Percentiles rank a stretch among this genome's conserved stretches.
Evolutionary conservation across 1,140 invertebrate species (phyloP).

Genomic region (Neodiprion fabricii): DNA sequence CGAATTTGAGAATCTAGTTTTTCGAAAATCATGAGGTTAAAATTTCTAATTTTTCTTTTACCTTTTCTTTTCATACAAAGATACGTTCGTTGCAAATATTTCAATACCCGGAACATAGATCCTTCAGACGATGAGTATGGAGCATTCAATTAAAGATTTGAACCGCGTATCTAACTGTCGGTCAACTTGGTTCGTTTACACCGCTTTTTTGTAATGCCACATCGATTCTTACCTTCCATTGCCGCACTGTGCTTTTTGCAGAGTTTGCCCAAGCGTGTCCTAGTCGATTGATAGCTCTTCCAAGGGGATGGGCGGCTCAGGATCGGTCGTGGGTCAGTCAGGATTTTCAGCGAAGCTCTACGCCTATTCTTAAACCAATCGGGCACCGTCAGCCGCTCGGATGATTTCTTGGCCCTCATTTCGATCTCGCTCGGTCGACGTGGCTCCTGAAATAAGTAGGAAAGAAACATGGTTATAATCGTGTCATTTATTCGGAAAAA

Average conservation of each 20-base stretch:
- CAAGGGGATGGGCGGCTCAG: slow-evolving; percentile 32
- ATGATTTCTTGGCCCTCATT: slow-evolving; percentile 62
- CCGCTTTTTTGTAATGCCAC: not conserved
- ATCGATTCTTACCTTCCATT: not conserved
- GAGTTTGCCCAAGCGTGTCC: not conserved
- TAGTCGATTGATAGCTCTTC: slow-evolving; percentile 19
- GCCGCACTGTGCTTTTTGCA: not conserved
- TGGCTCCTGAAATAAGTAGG: not conserved
- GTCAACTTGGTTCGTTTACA: not conserved
- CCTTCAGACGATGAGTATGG: no score
- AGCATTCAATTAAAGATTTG: no score
- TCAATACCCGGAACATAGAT: no score
- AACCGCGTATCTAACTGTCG: not conserved
- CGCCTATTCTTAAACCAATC: slow-evolving; percentile 65
- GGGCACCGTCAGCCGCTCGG: slow-evolving; percentile 64
- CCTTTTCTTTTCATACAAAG: no score
- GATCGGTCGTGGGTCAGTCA: slow-evolving; percentile 30
- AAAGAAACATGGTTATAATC: not conserved
- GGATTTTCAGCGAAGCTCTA: slow-evolving; percentile 32
- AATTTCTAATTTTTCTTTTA: no score
- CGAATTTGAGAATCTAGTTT: no score
- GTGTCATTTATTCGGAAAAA: no score
- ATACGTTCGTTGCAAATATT: no score
- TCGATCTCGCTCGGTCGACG: slow-evolving; percentile 59
- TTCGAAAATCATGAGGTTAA: no score